Conservation (phyloP, 2,888 invertebrate species). For the Eurytoma adleriae region DNA sequence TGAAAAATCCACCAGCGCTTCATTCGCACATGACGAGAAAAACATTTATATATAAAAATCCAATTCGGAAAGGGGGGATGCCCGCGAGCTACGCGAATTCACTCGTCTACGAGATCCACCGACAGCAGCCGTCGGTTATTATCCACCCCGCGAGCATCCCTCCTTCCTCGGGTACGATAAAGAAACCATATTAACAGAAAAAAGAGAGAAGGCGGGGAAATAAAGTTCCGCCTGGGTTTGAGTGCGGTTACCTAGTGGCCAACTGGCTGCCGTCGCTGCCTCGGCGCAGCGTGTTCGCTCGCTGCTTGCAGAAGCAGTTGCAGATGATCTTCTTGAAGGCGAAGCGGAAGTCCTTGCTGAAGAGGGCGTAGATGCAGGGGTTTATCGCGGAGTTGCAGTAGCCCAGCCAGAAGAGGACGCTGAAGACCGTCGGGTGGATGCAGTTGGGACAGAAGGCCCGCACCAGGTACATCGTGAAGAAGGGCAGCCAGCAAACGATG, state of each 20-base stretch:
- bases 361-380: constrained; percentile 95
- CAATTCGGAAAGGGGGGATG: too few species aligned
- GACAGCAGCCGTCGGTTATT: too few species aligned
- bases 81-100: too few species aligned
- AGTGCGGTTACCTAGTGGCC: constrained; percentile 66
- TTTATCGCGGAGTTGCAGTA: constrained; percentile 98
- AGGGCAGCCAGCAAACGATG: constrained; percentile 97
- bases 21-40: too few species aligned
- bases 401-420: constrained; percentile 96
- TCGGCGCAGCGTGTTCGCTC: constrained; percentile 72
- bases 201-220: background rate
- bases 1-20: too few species aligned
- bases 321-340: constrained; percentile 96
- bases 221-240: background rate
- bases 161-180: too few species aligned
- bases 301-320: constrained; percentile 85
- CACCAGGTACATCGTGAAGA: constrained; percentile 95
- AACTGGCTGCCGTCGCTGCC: constrained; percentile 75
- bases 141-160: too few species aligned
- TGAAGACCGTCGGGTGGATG: constrained; percentile 90
- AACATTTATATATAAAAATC: too few species aligned
- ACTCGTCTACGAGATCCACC: too few species aligned
- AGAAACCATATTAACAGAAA: background rate
- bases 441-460: constrained; percentile 92
- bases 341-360: constrained; percentile 95